A percentile compares a stretch with the other conserved stretches of the same genome.
Conservation (phyloP, 1,140 invertebrate species). For the Homarus americanus region DNA sequence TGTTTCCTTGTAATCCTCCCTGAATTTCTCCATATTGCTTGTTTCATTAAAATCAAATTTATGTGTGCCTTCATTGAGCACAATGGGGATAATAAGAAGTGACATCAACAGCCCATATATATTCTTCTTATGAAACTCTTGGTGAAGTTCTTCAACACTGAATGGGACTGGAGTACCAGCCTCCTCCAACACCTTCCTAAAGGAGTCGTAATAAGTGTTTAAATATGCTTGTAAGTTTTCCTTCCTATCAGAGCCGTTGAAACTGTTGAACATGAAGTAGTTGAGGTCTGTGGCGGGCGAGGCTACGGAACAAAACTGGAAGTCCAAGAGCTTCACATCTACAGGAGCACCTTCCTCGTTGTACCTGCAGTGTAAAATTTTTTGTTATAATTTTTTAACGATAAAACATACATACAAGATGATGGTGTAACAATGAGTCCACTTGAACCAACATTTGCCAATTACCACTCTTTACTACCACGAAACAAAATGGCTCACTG, state of each 20-base stretch:
- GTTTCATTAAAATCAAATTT: background rate
- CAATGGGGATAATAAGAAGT: constrained; percentile 24
- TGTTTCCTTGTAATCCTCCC: background rate
- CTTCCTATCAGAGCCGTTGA: background rate
- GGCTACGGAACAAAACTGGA: background rate
- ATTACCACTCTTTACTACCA: too few relatives aligned
- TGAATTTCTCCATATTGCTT: background rate
- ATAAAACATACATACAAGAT: too few relatives aligned
- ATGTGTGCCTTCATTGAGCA: background rate
- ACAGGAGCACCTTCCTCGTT: background rate
- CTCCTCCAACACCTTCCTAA: background rate
- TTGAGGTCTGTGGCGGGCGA: background rate
- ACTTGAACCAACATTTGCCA: too few relatives aligned
- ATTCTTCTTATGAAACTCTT: background rate
- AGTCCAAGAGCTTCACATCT: background rate
- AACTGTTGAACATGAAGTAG: background rate
- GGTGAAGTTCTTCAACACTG: background rate
- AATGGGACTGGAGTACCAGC: background rate
- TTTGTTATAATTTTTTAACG: too few relatives aligned
- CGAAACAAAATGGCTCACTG: too few relatives aligned
- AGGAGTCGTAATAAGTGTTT: background rate
- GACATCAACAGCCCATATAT: background rate
- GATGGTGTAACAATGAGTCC: too few relatives aligned
- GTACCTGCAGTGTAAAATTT: background rate
- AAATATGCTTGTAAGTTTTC: background rate